These are phyloP conservation scores for Strigamia maritima DNA, from an alignment of 2,888 invertebrate genomes.

Conservation along the genomic window DNA sequence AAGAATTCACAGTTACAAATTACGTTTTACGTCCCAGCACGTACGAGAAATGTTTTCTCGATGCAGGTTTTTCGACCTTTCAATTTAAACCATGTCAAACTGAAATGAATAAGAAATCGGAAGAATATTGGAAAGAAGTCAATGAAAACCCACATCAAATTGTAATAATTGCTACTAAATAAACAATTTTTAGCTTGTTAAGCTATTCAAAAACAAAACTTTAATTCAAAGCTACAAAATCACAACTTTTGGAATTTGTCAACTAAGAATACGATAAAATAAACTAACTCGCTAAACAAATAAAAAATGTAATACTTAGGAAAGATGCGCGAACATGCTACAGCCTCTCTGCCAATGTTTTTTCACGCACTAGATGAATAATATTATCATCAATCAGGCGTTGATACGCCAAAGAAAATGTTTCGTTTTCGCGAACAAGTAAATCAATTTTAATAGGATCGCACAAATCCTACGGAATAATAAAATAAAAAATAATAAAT, in stretches of 20 bases:
- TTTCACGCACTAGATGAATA: not conserved
- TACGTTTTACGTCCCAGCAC: not conserved
- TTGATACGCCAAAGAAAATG: not conserved
- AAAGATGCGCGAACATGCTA: not conserved
- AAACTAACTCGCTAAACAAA: not conserved
- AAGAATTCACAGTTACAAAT: not conserved
- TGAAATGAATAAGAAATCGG: too few relatives aligned
- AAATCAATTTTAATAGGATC: not conserved
- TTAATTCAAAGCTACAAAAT: too few relatives aligned
- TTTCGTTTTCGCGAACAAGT: not conserved
- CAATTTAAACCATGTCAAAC: not conserved
- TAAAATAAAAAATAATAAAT: not conserved
- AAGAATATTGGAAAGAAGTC: not conserved
- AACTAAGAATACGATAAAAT: not conserved
- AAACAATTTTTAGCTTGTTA: not conserved
- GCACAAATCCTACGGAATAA: not conserved
- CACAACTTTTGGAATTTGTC: too few relatives aligned
- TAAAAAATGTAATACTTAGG: not conserved
- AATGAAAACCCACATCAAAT: not conserved
- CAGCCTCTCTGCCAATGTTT: not conserved
- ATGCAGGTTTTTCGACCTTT: not conserved
- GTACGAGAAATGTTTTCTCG: not conserved
- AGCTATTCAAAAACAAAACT: too few relatives aligned
- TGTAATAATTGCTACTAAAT: not conserved
- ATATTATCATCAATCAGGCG: not conserved